These are phyloP conservation scores for Columba guinea DNA, from an alignment of 2,797 vertebrate genomes.

Conservation along the genomic window DNA sequence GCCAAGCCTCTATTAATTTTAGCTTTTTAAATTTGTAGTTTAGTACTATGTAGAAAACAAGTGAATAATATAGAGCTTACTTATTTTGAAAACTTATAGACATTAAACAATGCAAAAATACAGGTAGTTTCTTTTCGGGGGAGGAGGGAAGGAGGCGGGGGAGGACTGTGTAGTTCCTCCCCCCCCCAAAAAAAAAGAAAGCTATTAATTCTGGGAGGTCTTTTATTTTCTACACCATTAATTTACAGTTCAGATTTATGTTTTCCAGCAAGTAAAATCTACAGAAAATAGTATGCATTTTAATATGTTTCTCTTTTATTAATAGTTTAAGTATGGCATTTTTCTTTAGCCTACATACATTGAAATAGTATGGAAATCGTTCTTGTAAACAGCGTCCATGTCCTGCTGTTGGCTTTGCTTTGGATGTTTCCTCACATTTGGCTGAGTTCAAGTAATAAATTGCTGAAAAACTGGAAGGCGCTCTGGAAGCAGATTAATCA, in stretches of 20 bases:
- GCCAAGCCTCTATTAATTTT: not conserved
- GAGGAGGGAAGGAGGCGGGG: too few relatives aligned
- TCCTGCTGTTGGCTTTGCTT: conserved; percentile 55
- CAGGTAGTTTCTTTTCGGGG: too few relatives aligned
- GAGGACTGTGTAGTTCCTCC: too few relatives aligned
- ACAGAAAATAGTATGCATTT: not conserved
- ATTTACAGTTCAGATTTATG: not conserved
- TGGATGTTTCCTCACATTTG: conserved; percentile 60
- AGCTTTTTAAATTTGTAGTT: too few relatives aligned
- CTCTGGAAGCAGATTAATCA: conserved; percentile 63
- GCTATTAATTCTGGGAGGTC: too few relatives aligned
- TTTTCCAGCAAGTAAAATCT: not conserved
- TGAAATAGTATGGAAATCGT: conserved; percentile 7
- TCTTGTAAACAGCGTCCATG: not conserved
- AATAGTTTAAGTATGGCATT: not conserved
- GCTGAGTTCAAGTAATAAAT: conserved; percentile 43
- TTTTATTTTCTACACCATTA: not conserved
- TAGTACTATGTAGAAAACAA: too few relatives aligned
- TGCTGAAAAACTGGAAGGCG: conserved; percentile 40
- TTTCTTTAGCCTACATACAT: not conserved
- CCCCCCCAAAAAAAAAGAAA: too few relatives aligned
- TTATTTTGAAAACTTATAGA: too few relatives aligned
- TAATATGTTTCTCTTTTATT: not conserved
- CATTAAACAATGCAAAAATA: too few relatives aligned
- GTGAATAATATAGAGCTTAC: too few relatives aligned